phyloP scores from a whole-genome alignment of 2,797 vertebrate species.

The Channallabes apus region DNA sequence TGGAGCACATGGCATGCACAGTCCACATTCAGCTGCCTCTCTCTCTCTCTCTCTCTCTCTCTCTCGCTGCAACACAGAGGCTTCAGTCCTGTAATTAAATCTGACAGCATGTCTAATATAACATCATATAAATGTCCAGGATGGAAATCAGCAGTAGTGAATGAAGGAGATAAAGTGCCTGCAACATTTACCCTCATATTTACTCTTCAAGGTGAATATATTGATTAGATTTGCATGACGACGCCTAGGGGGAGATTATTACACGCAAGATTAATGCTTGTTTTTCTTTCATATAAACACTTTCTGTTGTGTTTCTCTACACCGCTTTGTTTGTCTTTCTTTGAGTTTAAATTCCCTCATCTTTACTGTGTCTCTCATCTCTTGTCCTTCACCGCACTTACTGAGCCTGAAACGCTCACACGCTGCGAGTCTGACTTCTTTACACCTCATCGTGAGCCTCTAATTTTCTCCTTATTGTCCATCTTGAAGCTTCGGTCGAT shows the following conservation, averaged over 20 bases:
- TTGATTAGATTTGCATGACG: background rate
- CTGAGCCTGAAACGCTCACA: background rate
- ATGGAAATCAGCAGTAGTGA: background rate
- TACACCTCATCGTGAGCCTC: background rate
- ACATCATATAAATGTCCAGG: background rate
- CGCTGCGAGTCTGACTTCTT: background rate
- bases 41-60: no score
- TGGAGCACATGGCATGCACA: background rate
- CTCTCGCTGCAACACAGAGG: background rate
- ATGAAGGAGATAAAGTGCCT: background rate
- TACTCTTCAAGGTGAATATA: background rate
- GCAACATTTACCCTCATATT: background rate
- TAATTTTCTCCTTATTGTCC: background rate
- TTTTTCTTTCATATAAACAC: background rate
- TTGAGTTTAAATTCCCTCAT: background rate
- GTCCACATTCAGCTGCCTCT: background rate
- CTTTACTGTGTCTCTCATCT: background rate
- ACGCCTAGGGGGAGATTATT: background rate
- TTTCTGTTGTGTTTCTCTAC: background rate
- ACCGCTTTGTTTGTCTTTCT: background rate
- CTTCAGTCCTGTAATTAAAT: background rate
- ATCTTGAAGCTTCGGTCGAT: constrained; percentile 5
- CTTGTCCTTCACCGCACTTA: background rate
- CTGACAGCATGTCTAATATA: background rate
- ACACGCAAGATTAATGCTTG: background rate